Conservation (phyloP, 2,113 vertebrate species). For the Tautogolabrus adspersus region DNA sequence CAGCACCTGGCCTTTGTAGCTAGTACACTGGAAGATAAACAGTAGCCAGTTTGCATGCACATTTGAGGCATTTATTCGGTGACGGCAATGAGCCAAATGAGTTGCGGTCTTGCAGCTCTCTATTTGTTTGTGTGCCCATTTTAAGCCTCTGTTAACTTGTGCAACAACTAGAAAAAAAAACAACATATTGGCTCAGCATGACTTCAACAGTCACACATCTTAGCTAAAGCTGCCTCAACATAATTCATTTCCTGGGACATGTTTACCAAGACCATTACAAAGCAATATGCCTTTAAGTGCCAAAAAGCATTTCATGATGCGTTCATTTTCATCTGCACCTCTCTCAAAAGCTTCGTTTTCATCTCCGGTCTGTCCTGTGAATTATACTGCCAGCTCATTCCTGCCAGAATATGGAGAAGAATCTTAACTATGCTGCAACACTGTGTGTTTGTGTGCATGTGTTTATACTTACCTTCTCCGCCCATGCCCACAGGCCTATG, state of each 20-base stretch:
- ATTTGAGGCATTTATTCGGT: conserved; percentile 8
- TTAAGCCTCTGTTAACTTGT: background rate
- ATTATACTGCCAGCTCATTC: conserved; percentile 41
- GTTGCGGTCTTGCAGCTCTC: conserved; percentile 7
- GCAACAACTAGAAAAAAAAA: conserved; percentile 6
- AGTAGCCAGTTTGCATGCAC: conserved; percentile 7
- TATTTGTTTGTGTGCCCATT: conserved; percentile 2
- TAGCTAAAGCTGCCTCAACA: conserved; percentile 14
- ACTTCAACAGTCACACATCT: conserved; percentile 12
- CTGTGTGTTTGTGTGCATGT: conserved; percentile 36
- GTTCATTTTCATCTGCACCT: conserved; percentile 8
- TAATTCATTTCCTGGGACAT: conserved; percentile 11
- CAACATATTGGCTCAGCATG: conserved; percentile 10
- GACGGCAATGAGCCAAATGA: background rate
- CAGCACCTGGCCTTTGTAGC: conserved; percentile 40
- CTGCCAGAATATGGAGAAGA: conserved; percentile 32
- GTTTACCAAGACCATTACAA: conserved; percentile 10
- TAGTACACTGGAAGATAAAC: conserved; percentile 17
- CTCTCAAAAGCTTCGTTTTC: conserved; percentile 21
- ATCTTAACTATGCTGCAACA: conserved; percentile 62
- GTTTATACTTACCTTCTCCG: conserved; percentile 89
- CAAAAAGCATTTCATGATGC: conserved; percentile 29
- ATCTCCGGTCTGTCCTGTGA: conserved; percentile 9
- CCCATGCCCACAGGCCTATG: conserved; percentile 94
- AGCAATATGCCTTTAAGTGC: conserved; percentile 33